phyloP scores from a whole-genome alignment of 2,797 vertebrate species.

The Intellagama lesueurii region DNA sequence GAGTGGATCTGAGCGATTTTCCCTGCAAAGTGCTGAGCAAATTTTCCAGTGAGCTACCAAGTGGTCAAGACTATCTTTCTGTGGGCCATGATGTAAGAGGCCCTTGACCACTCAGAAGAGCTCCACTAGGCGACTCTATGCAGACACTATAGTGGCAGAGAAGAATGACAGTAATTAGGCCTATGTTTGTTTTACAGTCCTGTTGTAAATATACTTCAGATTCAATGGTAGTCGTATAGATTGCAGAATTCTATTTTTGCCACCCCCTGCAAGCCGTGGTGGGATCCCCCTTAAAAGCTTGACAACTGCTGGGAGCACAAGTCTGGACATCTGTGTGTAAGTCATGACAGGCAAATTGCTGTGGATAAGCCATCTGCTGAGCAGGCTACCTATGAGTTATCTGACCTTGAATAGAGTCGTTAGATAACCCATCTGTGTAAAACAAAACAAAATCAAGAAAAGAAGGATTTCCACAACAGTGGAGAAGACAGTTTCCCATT shows the following conservation, averaged over 20 bases:
- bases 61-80: too few species aligned
- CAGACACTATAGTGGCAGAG: too few species aligned
- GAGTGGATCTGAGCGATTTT: too few species aligned
- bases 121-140: too few species aligned
- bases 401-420: conserved; percentile 34
- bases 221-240: background rate
- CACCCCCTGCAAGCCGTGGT: background rate
- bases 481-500: background rate
- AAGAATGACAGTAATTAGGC: too few species aligned
- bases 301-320: background rate
- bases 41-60: too few species aligned
- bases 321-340: conserved; percentile 25
- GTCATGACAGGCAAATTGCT: background rate
- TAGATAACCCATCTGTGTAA: background rate
- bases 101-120: too few species aligned
- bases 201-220: too few species aligned
- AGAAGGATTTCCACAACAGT: background rate
- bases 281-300: conserved; percentile 30
- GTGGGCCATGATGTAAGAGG: too few species aligned
- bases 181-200: too few species aligned
- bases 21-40: too few species aligned
- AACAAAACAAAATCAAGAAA: background rate
- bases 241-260: background rate
- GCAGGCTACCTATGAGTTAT: conserved; percentile 36
- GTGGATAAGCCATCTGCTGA: conserved; percentile 47